phyloP scores from a whole-genome alignment of 2,797 vertebrate species.

The Clarias laeviceps region DNA sequence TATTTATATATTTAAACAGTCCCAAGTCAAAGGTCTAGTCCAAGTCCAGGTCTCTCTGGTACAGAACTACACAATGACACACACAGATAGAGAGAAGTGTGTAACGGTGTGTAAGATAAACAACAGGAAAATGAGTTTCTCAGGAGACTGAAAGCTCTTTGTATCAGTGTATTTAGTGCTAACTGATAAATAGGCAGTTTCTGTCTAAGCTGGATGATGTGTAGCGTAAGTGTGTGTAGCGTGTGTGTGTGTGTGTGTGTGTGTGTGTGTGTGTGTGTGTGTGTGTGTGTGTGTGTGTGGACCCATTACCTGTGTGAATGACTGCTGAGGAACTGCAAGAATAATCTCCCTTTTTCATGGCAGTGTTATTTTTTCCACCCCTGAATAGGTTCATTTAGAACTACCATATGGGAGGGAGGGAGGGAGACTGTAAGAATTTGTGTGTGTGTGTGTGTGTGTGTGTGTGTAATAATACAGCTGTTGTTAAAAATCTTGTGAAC shows the following conservation, averaged over 20 bases:
- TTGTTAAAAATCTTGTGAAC: constrained; percentile 64
- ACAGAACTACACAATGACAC: neutral
- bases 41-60: neutral
- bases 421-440: constrained; percentile 37
- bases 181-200: constrained; percentile 14
- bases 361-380: constrained; percentile 35
- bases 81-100: constrained; percentile 30
- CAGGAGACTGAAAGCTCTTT: neutral
- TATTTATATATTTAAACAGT: neutral
- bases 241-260: constrained; percentile 31
- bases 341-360: constrained; percentile 50
- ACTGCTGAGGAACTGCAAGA: constrained; percentile 47
- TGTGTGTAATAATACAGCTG: constrained; percentile 55
- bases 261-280: too few relatives aligned
- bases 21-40: neutral
- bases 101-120: neutral
- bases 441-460: constrained; percentile 29
- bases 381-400: constrained; percentile 55
- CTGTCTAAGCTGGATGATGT: neutral
- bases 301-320: constrained; percentile 50
- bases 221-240: neutral
- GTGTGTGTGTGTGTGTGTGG: constrained; percentile 29
- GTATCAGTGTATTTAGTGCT: neutral
- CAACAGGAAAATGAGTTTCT: neutral
- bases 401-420: constrained; percentile 45